These are phyloP conservation scores for Macrophya alboannulata DNA, from an alignment of 2,888 invertebrate species.

Conservation along the genomic window DNA sequence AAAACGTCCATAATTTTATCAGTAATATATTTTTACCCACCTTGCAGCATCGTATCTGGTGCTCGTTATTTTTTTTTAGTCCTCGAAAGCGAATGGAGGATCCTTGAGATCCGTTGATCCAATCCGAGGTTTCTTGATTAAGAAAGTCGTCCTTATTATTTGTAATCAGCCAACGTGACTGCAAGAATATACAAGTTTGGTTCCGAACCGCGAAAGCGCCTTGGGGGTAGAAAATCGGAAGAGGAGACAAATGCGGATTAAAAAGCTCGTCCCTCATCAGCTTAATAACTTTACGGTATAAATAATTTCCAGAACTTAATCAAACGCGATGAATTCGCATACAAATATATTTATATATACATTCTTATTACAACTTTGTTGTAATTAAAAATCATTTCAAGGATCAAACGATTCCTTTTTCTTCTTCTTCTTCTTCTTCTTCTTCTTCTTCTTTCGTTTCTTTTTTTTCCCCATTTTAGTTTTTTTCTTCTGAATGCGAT, in stretches of 20 bases:
- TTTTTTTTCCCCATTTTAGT: background rate
- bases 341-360: background rate
- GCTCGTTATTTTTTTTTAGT: slow-evolving; percentile 69
- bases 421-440: background rate
- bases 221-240: background rate
- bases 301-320: slow-evolving; percentile 2
- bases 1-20: background rate
- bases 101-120: slow-evolving; percentile 70
- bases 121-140: background rate
- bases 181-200: slow-evolving; percentile 7
- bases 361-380: background rate
- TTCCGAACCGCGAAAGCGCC: background rate
- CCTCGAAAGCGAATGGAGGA: slow-evolving; percentile 71
- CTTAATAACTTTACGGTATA: slow-evolving; percentile 13
- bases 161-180: slow-evolving; percentile 21
- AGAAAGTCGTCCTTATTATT: slow-evolving; percentile 38
- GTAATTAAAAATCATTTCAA: slow-evolving; percentile 1
- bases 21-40: background rate
- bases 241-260: background rate
- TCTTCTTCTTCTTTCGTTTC: background rate
- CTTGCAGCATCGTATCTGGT: background rate
- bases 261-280: slow-evolving; percentile 2
- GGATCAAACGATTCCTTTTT: background rate
- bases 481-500: too few relatives aligned
- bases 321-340: background rate